Percentiles rank a stretch among this genome's conserved stretches.
phyloP scores from a whole-genome alignment of 2,113 vertebrate genomes.

The Lutjanus erythropterus region DNA sequence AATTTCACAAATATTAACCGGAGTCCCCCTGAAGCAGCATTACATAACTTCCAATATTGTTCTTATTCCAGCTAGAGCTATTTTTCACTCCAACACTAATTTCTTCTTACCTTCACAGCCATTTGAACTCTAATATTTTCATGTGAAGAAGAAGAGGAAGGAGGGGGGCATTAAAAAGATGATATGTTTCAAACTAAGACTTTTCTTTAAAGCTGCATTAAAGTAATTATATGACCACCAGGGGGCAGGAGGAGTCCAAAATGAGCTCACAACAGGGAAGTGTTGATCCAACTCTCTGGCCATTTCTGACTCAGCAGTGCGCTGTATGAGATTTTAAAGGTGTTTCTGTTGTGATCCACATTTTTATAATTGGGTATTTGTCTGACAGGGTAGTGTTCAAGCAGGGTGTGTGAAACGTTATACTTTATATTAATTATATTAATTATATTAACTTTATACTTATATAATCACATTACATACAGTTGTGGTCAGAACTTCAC shows the following conservation, averaged over 20 bases:
- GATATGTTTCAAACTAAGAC: background rate
- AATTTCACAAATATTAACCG: background rate
- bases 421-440: too few species aligned
- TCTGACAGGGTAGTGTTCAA: too few species aligned
- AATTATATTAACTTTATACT: too few species aligned
- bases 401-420: too few species aligned
- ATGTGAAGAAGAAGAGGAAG: background rate
- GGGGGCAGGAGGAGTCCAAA: background rate
- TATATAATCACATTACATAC: too few species aligned
- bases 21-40: background rate
- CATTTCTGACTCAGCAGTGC: background rate
- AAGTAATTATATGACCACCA: background rate
- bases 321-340: background rate
- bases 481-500: too few species aligned
- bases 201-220: background rate
- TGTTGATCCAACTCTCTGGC: background rate
- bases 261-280: background rate
- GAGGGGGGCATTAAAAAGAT: background rate
- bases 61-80: background rate
- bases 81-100: background rate
- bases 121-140: background rate
- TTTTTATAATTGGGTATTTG: background rate
- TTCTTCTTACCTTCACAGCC: too few species aligned
- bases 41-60: conserved; percentile 1
- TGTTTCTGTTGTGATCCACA: background rate